Evolutionary conservation across 2,888 invertebrate genomes (phyloP).

Genomic region (Trisateles emortualis): DNA sequence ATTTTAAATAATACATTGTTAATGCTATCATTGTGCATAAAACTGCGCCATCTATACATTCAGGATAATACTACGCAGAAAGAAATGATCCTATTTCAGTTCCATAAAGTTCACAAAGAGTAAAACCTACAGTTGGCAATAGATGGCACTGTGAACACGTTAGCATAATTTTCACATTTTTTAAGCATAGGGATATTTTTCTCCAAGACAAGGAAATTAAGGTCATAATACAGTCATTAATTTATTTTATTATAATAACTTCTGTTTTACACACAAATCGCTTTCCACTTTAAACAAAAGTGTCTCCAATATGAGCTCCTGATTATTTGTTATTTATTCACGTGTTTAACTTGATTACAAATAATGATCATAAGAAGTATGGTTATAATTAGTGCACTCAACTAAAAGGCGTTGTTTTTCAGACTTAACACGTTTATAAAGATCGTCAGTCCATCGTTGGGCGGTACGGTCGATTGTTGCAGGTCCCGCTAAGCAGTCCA

Average conservation of each 20-base stretch:
- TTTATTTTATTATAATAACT: too few relatives aligned
- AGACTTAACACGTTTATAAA: constrained; percentile 86
- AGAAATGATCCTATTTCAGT: background rate
- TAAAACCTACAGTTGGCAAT: background rate
- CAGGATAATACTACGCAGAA: background rate
- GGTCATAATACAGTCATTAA: too few relatives aligned
- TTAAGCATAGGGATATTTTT: too few relatives aligned
- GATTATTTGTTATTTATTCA: too few relatives aligned
- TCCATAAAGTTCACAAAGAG: background rate
- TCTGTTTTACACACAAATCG: too few relatives aligned
- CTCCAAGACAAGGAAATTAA: too few relatives aligned
- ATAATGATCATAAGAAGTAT: constrained; percentile 1
- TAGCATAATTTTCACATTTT: background rate
- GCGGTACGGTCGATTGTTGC: constrained; percentile 94
- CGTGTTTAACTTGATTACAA: constrained; percentile 3
- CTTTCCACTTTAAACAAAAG: too few relatives aligned
- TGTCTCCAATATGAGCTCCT: too few relatives aligned
- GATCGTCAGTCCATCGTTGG: constrained; percentile 90
- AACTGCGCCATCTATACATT: background rate
- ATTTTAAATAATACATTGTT: too few relatives aligned
- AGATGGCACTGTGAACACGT: background rate
- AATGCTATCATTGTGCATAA: too few relatives aligned
- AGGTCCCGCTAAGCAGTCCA: constrained; percentile 94
- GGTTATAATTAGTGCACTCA: constrained; percentile 55
- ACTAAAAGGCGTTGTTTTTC: constrained; percentile 56